Percentiles rank a stretch among this genome's conserved stretches.
Evolutionary conservation across 2,888 invertebrate genomes (phyloP).

Genomic region (Oscheius onirici): DNA sequence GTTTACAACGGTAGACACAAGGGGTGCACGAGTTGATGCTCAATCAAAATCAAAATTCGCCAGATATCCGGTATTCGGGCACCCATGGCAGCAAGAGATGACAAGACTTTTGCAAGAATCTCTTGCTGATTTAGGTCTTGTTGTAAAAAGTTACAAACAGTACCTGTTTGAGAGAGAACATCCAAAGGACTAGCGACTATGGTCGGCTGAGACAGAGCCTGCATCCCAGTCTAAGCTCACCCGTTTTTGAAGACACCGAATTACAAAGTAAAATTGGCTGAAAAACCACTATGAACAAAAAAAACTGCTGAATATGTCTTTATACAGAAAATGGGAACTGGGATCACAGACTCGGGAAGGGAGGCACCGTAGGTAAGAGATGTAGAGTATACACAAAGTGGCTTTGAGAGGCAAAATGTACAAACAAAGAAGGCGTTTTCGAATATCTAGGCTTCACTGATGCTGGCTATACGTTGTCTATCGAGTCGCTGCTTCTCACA

Average conservation of each 20-base stretch:
- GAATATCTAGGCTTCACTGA: neutral
- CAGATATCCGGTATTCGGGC: too few relatives aligned
- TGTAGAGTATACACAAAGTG: neutral
- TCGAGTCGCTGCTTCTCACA: slow-evolving; percentile 21
- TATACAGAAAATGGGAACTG: neutral
- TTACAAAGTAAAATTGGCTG: neutral
- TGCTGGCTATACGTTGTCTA: slow-evolving; percentile 8
- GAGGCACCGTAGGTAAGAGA: slow-evolving; percentile 6
- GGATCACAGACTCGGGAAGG: slow-evolving; percentile 19
- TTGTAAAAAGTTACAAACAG: neutral
- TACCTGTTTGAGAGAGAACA: slow-evolving; percentile 21
- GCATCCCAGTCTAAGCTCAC: neutral
- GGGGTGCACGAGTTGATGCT: too few relatives aligned
- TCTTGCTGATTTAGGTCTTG: too few relatives aligned
- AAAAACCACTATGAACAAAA: neutral
- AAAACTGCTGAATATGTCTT: neutral
- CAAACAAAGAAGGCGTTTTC: neutral
- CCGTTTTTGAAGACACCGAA: neutral
- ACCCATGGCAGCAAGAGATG: too few relatives aligned
- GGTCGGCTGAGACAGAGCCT: neutral
- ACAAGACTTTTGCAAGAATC: too few relatives aligned
- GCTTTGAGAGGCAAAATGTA: slow-evolving; percentile 5
- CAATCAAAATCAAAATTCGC: too few relatives aligned
- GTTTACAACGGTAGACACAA: too few relatives aligned
- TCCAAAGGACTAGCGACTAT: slow-evolving; percentile 14